These are phyloP conservation scores for Diplogasteroides magnus DNA, from an alignment of 1,140 invertebrate species.

Conservation along the genomic window DNA sequence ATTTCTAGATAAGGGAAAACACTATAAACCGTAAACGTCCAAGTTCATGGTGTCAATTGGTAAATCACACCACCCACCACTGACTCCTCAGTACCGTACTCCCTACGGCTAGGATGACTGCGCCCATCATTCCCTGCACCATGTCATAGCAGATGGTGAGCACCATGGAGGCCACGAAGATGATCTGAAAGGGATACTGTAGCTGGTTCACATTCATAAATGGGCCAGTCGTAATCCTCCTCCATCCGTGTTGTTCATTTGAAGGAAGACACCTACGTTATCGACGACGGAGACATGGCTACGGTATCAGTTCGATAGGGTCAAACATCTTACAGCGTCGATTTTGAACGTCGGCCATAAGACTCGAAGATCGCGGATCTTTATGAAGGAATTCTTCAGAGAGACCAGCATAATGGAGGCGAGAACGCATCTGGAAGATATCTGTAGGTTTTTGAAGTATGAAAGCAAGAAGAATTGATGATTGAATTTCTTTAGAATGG, in stretches of 20 bases:
- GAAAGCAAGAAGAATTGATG: conserved; percentile 1
- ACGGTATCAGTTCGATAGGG: not conserved
- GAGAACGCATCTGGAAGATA: conserved; percentile 45
- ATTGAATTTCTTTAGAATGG: too few species aligned
- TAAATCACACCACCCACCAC: too few species aligned
- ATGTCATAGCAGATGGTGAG: conserved; percentile 50
- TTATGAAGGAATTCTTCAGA: conserved; percentile 39
- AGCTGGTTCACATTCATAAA: too few species aligned
- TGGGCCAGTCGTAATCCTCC: too few species aligned
- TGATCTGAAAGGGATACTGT: conserved; percentile 44
- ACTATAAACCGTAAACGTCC: too few species aligned
- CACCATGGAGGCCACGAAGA: conserved; percentile 46
- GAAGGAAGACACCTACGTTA: not conserved
- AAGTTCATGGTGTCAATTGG: too few species aligned
- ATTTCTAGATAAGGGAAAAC: conserved; percentile 13
- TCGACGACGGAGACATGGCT: not conserved
- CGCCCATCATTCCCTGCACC: conserved; percentile 43
- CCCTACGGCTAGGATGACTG: conserved; percentile 47
- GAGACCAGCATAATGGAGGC: conserved; percentile 51
- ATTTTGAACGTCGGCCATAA: conserved; percentile 53
- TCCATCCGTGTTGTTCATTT: too few species aligned
- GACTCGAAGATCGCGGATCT: conserved; percentile 40
- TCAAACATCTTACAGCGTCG: conserved; percentile 40
- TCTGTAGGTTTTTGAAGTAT: not conserved
- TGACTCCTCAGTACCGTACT: conserved; percentile 50